phyloP scores from a whole-genome alignment of 2,888 invertebrate genomes.

The Unio delphinus region DNA sequence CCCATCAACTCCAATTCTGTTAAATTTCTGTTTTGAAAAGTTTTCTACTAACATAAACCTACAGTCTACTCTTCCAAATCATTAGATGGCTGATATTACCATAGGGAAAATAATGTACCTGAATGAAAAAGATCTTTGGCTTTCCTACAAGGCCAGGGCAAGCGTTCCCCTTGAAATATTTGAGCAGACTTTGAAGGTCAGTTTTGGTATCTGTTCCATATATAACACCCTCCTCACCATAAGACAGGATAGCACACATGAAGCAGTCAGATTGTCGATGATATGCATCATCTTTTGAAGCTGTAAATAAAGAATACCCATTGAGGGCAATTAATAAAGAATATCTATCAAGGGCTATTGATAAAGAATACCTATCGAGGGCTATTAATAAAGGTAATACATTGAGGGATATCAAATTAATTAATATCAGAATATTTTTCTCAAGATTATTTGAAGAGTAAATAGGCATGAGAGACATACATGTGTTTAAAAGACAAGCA shows the following conservation, averaged over 20 bases:
- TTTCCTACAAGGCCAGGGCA: conserved; percentile 91
- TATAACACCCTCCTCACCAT: conserved; percentile 90
- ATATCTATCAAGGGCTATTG: background rate
- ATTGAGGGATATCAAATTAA: too few relatives aligned
- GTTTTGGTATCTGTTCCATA: conserved; percentile 90
- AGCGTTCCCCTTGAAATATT: conserved; percentile 77
- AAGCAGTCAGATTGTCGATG: conserved; percentile 89
- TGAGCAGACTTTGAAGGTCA: conserved; percentile 83
- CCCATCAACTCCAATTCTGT: too few relatives aligned
- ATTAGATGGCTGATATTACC: background rate
- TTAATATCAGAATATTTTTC: too few relatives aligned
- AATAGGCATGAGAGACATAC: background rate
- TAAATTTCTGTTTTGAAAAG: too few relatives aligned
- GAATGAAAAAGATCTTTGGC: conserved; percentile 83
- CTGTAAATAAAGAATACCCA: conserved; percentile 70
- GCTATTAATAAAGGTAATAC: conserved; percentile 72
- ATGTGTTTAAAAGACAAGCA: too few relatives aligned
- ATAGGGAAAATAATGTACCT: conserved; percentile 71
- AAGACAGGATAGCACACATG: conserved; percentile 86
- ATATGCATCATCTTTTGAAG: conserved; percentile 83
- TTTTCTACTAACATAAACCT: background rate
- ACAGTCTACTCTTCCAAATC: background rate
- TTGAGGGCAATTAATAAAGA: background rate
- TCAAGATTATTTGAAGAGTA: background rate
- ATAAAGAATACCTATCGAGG: conserved; percentile 3